Evolutionary conservation across 2,888 invertebrate genomes (phyloP).

Genomic region (Labia minor): DNA sequence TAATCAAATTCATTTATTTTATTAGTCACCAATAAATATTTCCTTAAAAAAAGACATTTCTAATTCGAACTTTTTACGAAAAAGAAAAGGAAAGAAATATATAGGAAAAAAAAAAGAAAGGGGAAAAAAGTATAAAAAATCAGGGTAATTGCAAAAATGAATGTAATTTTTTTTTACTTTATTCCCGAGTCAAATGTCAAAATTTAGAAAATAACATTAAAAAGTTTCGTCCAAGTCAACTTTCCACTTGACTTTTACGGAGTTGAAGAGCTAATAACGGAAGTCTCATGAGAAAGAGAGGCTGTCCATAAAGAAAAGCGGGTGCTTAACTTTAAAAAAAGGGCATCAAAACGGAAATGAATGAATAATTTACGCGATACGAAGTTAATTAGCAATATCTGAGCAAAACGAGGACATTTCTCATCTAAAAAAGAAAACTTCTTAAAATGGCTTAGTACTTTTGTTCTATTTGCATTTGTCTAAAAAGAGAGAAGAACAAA

Average conservation of each 20-base stretch:
- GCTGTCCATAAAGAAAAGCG: not conserved
- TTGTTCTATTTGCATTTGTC: too few species aligned
- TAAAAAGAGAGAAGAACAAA: too few species aligned
- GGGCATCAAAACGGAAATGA: conserved; percentile 13
- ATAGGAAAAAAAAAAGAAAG: too few species aligned
- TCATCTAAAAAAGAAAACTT: not conserved
- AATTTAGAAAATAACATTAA: conserved; percentile 8
- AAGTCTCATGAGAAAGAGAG: conserved; percentile 7
- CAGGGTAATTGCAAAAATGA: not conserved
- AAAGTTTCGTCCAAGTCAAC: not conserved
- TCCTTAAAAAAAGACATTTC: too few species aligned
- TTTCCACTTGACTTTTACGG: not conserved
- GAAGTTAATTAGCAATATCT: not conserved
- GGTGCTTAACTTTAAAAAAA: not conserved
- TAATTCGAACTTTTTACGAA: too few species aligned
- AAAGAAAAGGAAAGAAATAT: too few species aligned
- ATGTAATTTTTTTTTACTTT: not conserved
- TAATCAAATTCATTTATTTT: too few species aligned
- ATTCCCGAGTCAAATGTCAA: conserved; percentile 1
- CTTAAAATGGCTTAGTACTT: not conserved
- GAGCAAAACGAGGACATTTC: conserved; percentile 13
- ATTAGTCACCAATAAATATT: too few species aligned
- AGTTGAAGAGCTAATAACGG: not conserved
- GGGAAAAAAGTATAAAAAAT: not conserved
- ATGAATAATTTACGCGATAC: conserved; percentile 7